Evolutionary conservation across 2,113 vertebrate species (phyloP).

Genomic region (Microtus montanus): DNA sequence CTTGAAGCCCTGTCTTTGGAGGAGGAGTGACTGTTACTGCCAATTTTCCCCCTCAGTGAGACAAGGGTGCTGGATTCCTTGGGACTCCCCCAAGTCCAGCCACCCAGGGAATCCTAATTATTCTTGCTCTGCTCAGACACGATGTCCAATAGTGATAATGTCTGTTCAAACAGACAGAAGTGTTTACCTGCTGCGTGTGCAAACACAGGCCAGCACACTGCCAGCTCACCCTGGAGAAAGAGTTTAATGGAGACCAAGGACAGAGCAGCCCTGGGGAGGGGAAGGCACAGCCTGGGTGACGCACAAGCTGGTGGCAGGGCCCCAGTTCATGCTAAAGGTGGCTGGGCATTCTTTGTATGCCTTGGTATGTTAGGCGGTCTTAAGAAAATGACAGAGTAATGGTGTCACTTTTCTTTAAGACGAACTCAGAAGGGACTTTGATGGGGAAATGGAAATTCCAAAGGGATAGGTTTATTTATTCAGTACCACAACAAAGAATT

Average conservation of each 20-base stretch:
- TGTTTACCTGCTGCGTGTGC: neutral
- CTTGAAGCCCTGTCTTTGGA: neutral
- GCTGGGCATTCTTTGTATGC: rapidly evolving
- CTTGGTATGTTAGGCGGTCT: rapidly evolving
- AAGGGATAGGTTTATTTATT: slow-evolving; percentile 70
- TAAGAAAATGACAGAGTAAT: neutral
- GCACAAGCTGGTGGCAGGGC: neutral
- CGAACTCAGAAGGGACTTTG: slow-evolving; percentile 8
- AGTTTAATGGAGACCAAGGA: rapidly evolving
- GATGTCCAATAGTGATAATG: neutral
- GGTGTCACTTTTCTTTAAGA: neutral
- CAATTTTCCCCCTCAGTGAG: neutral
- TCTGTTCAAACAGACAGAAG: neutral
- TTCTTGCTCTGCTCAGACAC: neutral
- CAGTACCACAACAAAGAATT: slow-evolving; percentile 53
- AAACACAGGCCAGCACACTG: no score
- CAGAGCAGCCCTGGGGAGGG: rapidly evolving
- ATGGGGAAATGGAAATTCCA: slow-evolving; percentile 55
- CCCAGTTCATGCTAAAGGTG: rapidly evolving
- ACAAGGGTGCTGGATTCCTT: rapidly evolving
- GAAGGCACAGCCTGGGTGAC: neutral
- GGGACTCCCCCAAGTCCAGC: neutral
- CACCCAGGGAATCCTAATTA: neutral
- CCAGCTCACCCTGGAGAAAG: neutral
- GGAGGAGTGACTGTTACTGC: neutral